Conservation (phyloP, 2,888 invertebrate species). For the Chalcis sispes region DNA sequence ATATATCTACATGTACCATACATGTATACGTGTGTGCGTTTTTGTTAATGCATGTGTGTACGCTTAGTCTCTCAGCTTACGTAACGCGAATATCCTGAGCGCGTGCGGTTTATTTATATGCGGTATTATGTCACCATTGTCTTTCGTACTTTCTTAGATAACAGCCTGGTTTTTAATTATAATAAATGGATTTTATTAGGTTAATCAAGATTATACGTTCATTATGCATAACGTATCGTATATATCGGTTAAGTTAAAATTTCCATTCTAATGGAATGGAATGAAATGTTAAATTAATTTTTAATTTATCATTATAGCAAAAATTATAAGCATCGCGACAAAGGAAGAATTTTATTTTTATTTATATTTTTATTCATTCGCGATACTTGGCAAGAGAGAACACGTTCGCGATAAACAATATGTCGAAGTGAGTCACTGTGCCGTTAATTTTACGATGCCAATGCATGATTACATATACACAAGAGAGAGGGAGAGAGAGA, state of each 20-base stretch:
- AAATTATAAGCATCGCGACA: too few relatives aligned
- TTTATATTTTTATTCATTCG: too few relatives aligned
- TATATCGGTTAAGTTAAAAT: too few relatives aligned
- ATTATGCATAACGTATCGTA: too few relatives aligned
- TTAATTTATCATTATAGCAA: too few relatives aligned
- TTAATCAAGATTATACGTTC: too few relatives aligned
- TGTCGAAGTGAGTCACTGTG: not conserved
- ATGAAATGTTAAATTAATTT: too few relatives aligned
- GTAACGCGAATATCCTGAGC: slow-evolving; percentile 30
- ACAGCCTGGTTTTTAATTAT: not conserved
- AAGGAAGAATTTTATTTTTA: too few relatives aligned
- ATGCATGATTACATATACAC: not conserved
- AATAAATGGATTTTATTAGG: not conserved
- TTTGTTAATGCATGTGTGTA: not conserved
- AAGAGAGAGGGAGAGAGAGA: too few relatives aligned
- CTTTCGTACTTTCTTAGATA: slow-evolving; percentile 17
- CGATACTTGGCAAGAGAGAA: too few relatives aligned
- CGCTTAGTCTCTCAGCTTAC: slow-evolving; percentile 3
- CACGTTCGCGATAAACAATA: too few relatives aligned
- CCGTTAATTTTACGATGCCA: not conserved
- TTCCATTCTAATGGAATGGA: too few relatives aligned
- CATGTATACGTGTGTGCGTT: not conserved
- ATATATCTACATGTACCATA: not conserved
- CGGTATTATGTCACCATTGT: slow-evolving; percentile 20
- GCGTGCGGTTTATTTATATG: slow-evolving; percentile 8